Evolutionary conservation across 2,888 invertebrate genomes (phyloP), one percentile per base, ranked within the genome.

Genomic region (Trissonchulus latispiculum): DNA sequence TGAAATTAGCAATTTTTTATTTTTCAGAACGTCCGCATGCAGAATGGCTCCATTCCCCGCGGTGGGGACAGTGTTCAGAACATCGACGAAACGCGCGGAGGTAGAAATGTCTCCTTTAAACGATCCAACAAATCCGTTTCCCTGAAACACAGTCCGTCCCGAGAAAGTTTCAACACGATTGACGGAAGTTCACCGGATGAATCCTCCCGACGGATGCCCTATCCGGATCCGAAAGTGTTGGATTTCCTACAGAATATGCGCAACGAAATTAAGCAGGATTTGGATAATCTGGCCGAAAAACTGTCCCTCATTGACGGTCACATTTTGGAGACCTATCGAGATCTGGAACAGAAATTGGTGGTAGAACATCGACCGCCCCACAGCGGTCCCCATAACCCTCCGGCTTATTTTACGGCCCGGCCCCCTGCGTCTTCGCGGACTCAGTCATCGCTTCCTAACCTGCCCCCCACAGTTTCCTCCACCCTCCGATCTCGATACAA

Each of bases 271-370:
- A 91, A 90, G 79, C 86, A 91, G 75, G 92, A 92, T 83, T 89
- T 92, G 79, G 91, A 91, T 82, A 87, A 89, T 77, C 87, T 92
- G 79, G 90, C 90, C 80, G 90, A 90, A 81, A 90, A 90, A 84
- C 88, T 95, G 83, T 90, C 90, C 0, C 89, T 91, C 77, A 90
- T 95, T 82, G 95, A 95, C 83, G 93, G 93, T 79, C 87, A 94
- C 84, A 87, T 96, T 48, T 15, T 8, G 8, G 48, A 48, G 23
- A 48, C 8, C 23, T 48, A 48, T 48, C 48, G 48, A 15, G 48
- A 48, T 48, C 8, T 48, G 8, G 48, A 48, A 48, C 8, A 15
- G 48, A 48, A 48, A 48, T 23, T 48, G 8, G n/a, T n/a, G n/a
- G n/a, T n/a, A n/a, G 23, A 48, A 8, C 8, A 48, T 23, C 48